Evolutionary conservation across 2,113 vertebrate species (phyloP), one percentile per base, ranked within the genome.

Genomic region (Kryptolebias marmoratus): DNA sequence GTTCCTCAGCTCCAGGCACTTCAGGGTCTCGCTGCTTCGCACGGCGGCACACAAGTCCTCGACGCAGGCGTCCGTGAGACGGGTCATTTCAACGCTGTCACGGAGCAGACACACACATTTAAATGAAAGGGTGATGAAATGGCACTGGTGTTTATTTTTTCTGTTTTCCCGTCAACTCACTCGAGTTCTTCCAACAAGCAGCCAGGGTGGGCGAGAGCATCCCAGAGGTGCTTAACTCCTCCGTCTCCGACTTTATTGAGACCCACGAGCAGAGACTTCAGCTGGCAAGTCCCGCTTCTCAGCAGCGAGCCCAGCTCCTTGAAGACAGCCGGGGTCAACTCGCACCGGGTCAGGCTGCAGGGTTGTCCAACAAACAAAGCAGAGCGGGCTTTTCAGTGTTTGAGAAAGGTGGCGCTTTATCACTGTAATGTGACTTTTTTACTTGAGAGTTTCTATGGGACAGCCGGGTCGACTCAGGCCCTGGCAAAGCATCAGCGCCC

Each of bases 121-220:
- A 3, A 22, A 53, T 28, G 7, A 22, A 22, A 22, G 22, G 22
- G 22, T 22, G 22, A 22, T 22, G 22, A 22, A 22, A 22, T 22
- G 22, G 22, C 22, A 22, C 22, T 22, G 22, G 22, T 22, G 22
- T 22, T 22, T 22, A 22, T 22, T 22, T 22, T 22, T 7, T 36
- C 7, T 36, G 4, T 5, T 42, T 42, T 42, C 9, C 39, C 5
- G 0, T 53, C 10, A 54, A 90, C 89, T 91, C 57, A 94, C 93
- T 92, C 84, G 15, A 94, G 85, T 10, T 92, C 77, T 53, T 93
- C 88, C 50, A 94, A 68, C 36, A 68, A 75, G 66, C 91, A 94
- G 49, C 14, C 71, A 50, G 82, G 77, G 75, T 93, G 86, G 68
- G 72, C 73, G 56, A 94, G 44, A 27, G 90, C 92, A 9, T 85